A percentile compares a stretch with the other conserved stretches of the same genome.
Conservation (phyloP, 2,888 invertebrate genomes). For the Sphaerophoria rueppellii region DNA sequence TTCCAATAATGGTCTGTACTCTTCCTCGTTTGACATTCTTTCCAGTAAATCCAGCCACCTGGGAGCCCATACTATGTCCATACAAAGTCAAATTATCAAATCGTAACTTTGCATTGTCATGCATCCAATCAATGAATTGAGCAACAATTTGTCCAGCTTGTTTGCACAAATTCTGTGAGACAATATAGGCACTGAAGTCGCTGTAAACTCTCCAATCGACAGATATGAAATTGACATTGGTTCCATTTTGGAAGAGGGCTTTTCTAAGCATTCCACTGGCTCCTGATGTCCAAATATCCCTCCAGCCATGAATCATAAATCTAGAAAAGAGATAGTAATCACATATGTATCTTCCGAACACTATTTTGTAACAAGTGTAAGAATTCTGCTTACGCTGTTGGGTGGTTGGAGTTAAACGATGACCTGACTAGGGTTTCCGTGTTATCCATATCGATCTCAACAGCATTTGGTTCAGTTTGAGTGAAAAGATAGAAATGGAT, state of each 20-base stretch:
- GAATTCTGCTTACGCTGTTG: constrained; percentile 30
- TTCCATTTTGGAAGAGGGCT: constrained; percentile 83
- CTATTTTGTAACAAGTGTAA: background rate
- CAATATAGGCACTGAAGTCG: constrained; percentile 82
- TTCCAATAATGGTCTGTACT: constrained; percentile 83
- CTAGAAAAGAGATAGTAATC: constrained; percentile 19
- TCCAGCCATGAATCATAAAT: constrained; percentile 84
- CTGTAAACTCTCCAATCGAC: constrained; percentile 84
- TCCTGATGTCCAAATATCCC: constrained; percentile 82
- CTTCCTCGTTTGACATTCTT: constrained; percentile 83
- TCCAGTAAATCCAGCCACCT: constrained; percentile 84
- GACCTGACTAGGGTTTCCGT: constrained; percentile 21
- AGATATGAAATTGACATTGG: constrained; percentile 83
- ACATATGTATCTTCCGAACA: too few species aligned
- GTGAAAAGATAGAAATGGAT: constrained; percentile 54
- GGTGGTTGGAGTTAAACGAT: constrained; percentile 29
- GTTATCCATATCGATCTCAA: constrained; percentile 40
- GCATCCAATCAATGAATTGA: constrained; percentile 78
- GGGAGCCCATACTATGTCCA: constrained; percentile 84
- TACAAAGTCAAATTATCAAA: constrained; percentile 82
- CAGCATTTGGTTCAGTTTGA: constrained; percentile 17
- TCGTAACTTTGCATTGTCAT: constrained; percentile 82
- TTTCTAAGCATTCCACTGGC: constrained; percentile 76
- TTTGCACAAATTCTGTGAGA: constrained; percentile 81
- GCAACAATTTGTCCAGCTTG: constrained; percentile 75